A percentile compares a stretch with the other conserved stretches of the same genome.
Evolutionary conservation across 2,888 invertebrate genomes (phyloP).

Genomic region (Drosophila recens): DNA sequence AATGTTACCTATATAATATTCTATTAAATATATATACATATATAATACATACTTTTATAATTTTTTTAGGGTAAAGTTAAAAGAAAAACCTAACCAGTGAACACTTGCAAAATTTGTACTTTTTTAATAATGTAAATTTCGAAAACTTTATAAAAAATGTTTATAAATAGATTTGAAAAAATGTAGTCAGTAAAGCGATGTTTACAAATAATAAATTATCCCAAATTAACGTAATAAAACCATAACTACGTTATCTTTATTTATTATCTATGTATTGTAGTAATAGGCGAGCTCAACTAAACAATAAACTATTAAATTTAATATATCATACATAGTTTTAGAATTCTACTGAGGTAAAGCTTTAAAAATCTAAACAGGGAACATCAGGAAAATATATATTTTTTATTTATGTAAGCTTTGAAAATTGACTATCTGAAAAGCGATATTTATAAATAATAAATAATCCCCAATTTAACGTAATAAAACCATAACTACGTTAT

Average conservation of each 20-base stretch:
- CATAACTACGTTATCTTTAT: neutral
- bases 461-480: too few species aligned
- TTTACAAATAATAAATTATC: neutral
- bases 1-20: constrained; percentile 33
- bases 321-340: neutral
- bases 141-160: neutral
- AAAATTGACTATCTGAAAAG: too few species aligned
- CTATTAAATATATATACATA: neutral
- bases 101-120: too few species aligned
- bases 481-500: neutral
- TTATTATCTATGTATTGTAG: constrained; percentile 29
- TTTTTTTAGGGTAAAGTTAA: neutral
- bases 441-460: too few species aligned
- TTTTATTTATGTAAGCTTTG: neutral
- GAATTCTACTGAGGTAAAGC: too few species aligned
- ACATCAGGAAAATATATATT: too few species aligned
- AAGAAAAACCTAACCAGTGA: too few species aligned
- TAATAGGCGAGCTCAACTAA: constrained; percentile 75
- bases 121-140: neutral
- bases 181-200: neutral
- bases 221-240: too few species aligned
- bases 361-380: too few species aligned
- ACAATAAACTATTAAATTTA: neutral
- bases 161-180: too few species aligned
- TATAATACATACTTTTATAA: neutral